Base-by-base conservation (phyloP, 2,797 vertebrate species). In the Enteromius afrohamiltoni region DNA sequence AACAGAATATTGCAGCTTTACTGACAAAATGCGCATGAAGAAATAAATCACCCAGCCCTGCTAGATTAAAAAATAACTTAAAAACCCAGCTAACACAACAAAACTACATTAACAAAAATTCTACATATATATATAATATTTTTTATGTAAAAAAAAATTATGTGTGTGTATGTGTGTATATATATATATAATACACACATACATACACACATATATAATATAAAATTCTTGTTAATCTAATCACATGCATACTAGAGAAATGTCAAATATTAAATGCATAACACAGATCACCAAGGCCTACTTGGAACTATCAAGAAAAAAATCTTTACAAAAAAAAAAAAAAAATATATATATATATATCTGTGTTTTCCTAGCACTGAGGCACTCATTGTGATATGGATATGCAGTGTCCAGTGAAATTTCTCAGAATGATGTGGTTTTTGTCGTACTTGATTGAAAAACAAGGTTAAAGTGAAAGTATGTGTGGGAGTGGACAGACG, bases 381-480 rank as follows among this genome's bases (percentile, higher is more conserved):
- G 1, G 9, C 42, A 9, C 3, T 26, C 21, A 23, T 58, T 0
- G 3, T 23, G 55, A 23, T 11, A 58, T n/a, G 19, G 8, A 40
- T 68, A 40, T 16, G 13, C 45, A 17, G 67, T 14, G 13, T 70
- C n/a, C 21, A 26, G 60, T 62, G 69, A 49, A 65, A 2, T 29
- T 40, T 14, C 70, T 64, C 47, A 69, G 47, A 82, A 40, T 10
- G 13, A 64, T 40, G 31, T 37, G 17, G 31, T n/a, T 47, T 64
- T 45, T 79, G 65, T 55, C 13, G 51, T 74, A 26, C 7, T 73
- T 23, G 65, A 51, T 40, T 70, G 6, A 37, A 74, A 83, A 85
- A 62, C 40, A 37, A 69, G 84, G 80, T 77, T 65, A 79, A 58
- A 74, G 49, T 58, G 49, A 34, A 73, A 47, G 53, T 49, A 83